These are phyloP conservation scores for Neolamprologus sp. DNA, from an alignment of 2,113 vertebrate species.

Conservation along the genomic window DNA sequence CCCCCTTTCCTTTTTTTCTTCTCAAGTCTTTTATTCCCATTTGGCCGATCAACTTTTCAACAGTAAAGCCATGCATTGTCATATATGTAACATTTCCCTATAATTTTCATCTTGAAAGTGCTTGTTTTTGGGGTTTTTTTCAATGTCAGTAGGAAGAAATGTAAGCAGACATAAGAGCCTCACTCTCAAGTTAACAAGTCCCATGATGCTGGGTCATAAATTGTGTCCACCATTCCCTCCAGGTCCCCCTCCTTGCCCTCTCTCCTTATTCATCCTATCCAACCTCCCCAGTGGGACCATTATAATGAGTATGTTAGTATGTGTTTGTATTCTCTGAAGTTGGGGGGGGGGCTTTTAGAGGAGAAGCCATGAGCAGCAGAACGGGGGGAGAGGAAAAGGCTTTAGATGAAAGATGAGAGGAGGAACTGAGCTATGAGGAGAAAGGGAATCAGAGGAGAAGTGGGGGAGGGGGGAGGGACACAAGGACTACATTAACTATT, in stretches of 20 bases:
- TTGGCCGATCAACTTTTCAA: not conserved
- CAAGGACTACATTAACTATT: conserved; percentile 71
- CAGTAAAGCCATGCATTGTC: not conserved
- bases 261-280: conserved; percentile 20
- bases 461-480: conserved; percentile 20
- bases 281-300: conserved; percentile 42
- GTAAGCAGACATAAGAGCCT: conserved; percentile 9
- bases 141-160: not conserved
- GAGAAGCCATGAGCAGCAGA: not conserved
- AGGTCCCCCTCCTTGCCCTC: not conserved
- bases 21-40: not conserved
- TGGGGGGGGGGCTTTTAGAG: not conserved
- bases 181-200: conserved; percentile 40
- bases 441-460: conserved; percentile 12
- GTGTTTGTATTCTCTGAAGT: conserved; percentile 8
- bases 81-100: not conserved
- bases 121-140: not conserved
- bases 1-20: not conserved
- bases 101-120: not conserved
- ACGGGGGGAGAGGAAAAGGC: not conserved
- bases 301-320: conserved; percentile 38
- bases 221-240: conserved; percentile 9
- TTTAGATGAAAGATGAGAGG: conserved; percentile 33
- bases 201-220: conserved; percentile 31
- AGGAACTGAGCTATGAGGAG: conserved; percentile 24